These are phyloP conservation scores for Zaprionus davidi DNA, from an alignment of 1,140 invertebrate genomes.

Conservation along the genomic window DNA sequence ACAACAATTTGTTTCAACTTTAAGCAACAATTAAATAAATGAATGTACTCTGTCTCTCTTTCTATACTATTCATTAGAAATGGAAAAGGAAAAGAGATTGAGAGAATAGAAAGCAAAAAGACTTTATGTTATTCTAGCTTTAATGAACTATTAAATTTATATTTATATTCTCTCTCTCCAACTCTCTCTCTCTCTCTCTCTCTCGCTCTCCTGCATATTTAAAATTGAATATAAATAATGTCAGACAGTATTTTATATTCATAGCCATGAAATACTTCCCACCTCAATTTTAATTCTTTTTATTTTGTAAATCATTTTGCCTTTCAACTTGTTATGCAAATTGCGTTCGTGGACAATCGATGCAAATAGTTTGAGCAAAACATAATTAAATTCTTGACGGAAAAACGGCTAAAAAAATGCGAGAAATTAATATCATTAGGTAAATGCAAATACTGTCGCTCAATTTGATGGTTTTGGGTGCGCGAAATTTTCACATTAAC, in stretches of 20 bases:
- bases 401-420: not conserved
- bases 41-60: no score
- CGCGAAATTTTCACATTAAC: not conserved
- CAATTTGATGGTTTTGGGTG: not conserved
- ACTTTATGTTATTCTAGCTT: no score
- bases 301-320: not conserved
- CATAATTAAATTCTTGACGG: not conserved
- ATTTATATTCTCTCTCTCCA: no score
- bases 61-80: not conserved
- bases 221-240: not conserved
- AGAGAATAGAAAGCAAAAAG: not conserved
- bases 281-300: not conserved
- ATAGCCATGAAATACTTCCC: not conserved
- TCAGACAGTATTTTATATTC: not conserved
- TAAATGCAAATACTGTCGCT: constrained; percentile 1
- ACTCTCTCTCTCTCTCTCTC: no score
- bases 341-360: not conserved
- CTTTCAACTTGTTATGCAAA: not conserved
- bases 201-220: not conserved
- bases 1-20: not conserved
- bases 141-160: no score
- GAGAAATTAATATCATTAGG: constrained; percentile 25
- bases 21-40: no score
- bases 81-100: no score
- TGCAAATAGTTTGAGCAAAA: not conserved